Evolutionary conservation across 2,888 invertebrate genomes (phyloP).

Genomic region (Acleris sparsana): DNA sequence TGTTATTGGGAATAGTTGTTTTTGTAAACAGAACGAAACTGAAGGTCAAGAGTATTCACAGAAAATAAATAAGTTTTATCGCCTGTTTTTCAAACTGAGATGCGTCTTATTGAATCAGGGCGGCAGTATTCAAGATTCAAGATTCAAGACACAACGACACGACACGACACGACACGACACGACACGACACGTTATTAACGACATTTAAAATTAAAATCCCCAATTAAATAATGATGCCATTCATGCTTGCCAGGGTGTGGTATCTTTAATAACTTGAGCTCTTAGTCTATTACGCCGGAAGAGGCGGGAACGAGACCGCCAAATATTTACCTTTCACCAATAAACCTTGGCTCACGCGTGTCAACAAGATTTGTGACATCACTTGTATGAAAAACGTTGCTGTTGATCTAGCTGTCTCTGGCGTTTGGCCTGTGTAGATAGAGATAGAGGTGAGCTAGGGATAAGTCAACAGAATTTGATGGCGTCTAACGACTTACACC

Average conservation of each 20-base stretch:
- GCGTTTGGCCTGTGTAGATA: neutral
- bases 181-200: no score
- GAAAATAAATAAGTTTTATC: no score
- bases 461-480: constrained; percentile 7
- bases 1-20: no score
- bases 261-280: constrained; percentile 29
- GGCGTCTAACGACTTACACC: neutral
- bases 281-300: constrained; percentile 39
- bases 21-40: no score
- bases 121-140: no score
- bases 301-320: constrained; percentile 45
- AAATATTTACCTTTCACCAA: constrained; percentile 58
- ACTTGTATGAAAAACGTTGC: constrained; percentile 14
- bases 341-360: constrained; percentile 59
- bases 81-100: no score
- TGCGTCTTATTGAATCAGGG: no score
- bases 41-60: no score
- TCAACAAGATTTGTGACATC: constrained; percentile 55
- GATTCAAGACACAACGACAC: no score
- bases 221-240: constrained; percentile 1
- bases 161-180: no score
- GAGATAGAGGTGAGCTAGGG: neutral
- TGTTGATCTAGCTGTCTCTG: constrained; percentile 1
- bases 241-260: constrained; percentile 8
- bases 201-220: no score